phyloP scores from a whole-genome alignment of 2,113 vertebrate species.

The Gnathonemus longibarbis region DNA sequence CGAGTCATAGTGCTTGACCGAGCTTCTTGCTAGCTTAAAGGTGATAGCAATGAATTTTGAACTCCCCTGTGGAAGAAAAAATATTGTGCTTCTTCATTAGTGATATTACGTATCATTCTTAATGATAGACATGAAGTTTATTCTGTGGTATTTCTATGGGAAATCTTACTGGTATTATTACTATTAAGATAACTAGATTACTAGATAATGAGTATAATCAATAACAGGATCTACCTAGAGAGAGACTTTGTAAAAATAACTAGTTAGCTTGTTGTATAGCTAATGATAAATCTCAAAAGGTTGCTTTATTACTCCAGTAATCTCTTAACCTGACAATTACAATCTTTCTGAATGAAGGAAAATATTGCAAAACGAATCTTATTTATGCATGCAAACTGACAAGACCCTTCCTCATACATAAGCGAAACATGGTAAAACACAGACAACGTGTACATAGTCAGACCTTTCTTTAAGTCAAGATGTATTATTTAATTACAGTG shows the following conservation, averaged over 20 bases:
- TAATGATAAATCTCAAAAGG: background rate
- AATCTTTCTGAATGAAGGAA: background rate
- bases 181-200: background rate
- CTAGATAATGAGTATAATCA: background rate
- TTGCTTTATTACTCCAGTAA: background rate
- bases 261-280: background rate
- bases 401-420: background rate
- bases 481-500: background rate
- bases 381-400: background rate
- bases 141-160: background rate
- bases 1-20: constrained; percentile 28
- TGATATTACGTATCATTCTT: background rate
- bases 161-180: background rate
- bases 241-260: background rate
- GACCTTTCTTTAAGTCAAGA: background rate
- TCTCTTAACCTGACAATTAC: background rate
- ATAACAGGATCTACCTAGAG: background rate
- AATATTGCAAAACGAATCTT: background rate
- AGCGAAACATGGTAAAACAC: background rate
- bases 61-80: background rate
- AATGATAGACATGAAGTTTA: background rate
- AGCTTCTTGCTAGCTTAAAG: constrained; percentile 38
- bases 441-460: background rate
- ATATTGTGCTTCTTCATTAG: background rate
- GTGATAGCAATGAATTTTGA: constrained; percentile 20